A percentile compares a stretch with the other conserved stretches of the same genome.
phyloP scores from a whole-genome alignment of 1,140 invertebrate genomes.

The Ostrea denselamellosa region DNA sequence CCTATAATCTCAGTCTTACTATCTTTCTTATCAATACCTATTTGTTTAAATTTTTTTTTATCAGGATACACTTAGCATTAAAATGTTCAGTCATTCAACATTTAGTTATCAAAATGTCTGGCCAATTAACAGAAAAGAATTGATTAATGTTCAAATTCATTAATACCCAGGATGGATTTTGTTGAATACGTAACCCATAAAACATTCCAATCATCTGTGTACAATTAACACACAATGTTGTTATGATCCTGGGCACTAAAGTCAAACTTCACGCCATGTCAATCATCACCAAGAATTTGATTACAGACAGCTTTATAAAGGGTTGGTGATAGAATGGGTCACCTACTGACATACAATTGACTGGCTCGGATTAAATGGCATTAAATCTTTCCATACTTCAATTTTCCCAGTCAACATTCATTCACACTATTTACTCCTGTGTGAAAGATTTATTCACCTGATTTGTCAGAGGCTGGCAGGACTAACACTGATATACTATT shows the following conservation, averaged over 20 bases:
- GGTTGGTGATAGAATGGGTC: neutral
- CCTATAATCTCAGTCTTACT: neutral
- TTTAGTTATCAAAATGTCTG: no score
- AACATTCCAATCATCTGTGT: neutral
- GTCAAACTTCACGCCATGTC: conserved; percentile 15
- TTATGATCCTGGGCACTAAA: neutral
- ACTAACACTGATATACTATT: no score
- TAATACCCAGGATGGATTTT: neutral
- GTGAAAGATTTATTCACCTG: neutral
- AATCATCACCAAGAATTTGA: neutral
- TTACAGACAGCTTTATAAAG: neutral
- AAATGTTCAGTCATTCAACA: no score
- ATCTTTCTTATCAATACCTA: neutral
- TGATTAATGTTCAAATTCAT: neutral
- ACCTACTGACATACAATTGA: neutral
- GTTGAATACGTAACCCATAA: neutral
- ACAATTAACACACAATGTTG: neutral
- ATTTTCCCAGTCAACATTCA: neutral
- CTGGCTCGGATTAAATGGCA: neutral
- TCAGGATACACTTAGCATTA: no score
- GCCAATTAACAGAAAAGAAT: neutral
- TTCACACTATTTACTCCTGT: neutral
- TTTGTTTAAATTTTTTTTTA: no score
- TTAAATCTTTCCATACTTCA: conserved; percentile 2
- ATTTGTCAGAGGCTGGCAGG: neutral